Conservation (phyloP, 2,113 vertebrate species). For the Lepidothrix coronata region DNA sequence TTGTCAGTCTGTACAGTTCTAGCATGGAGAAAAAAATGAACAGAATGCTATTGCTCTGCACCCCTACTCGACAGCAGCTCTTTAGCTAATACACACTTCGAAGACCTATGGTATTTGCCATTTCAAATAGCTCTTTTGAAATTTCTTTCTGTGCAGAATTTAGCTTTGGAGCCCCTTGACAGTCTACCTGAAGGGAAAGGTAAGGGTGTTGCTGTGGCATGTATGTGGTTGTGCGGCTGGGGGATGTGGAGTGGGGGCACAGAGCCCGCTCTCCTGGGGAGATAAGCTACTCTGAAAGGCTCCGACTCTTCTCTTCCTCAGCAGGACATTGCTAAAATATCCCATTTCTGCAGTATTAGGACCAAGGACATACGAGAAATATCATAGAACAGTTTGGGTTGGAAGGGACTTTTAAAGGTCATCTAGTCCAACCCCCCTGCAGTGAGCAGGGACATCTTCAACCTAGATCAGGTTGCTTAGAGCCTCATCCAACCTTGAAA, state of each 20-base stretch:
- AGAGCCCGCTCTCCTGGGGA: neutral
- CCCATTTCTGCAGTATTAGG: neutral
- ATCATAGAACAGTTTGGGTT: neutral
- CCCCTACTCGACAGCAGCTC: neutral
- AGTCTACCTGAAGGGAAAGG: neutral
- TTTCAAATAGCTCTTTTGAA: neutral
- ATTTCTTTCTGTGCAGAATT: neutral
- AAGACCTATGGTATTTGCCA: neutral
- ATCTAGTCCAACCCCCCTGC: neutral
- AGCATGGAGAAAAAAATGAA: neutral
- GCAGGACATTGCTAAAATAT: neutral
- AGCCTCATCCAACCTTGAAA: neutral
- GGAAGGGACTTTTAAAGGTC: neutral
- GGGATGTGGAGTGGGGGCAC: accelerated
- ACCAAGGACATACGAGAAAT: neutral
- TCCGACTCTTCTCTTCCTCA: neutral
- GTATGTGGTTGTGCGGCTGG: accelerated
- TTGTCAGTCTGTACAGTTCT: neutral
- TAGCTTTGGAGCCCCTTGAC: neutral
- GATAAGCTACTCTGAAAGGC: accelerated
- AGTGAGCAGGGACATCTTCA: neutral
- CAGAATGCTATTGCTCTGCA: accelerated
- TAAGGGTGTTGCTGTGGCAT: neutral
- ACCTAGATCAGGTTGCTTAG: neutral
- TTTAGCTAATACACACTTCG: neutral